These are phyloP conservation scores for Drosophila seguyi DNA, from an alignment of 1,140 invertebrate species.

Conservation along the genomic window DNA sequence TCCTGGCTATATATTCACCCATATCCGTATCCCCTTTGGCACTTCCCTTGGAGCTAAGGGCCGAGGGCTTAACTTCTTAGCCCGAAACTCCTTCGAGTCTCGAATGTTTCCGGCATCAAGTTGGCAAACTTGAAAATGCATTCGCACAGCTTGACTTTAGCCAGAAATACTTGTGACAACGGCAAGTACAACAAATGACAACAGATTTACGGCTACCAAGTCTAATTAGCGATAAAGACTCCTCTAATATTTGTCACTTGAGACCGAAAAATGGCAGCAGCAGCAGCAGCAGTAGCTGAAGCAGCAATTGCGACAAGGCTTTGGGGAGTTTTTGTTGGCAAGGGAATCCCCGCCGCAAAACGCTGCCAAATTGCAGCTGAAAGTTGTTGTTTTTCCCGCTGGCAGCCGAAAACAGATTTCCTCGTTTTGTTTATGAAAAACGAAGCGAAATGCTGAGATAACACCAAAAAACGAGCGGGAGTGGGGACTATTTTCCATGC, in stretches of 20 bases:
- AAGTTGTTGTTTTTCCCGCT: slow-evolving; percentile 63
- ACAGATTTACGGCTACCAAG: slow-evolving; percentile 83
- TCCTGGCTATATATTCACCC: background rate
- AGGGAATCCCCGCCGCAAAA: slow-evolving; percentile 47
- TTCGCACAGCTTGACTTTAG: slow-evolving; percentile 50
- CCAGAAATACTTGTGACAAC: slow-evolving; percentile 16
- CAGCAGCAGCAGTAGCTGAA: slow-evolving; percentile 32
- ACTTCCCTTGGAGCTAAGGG: slow-evolving; percentile 2
- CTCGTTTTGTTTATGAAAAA: slow-evolving; percentile 81
- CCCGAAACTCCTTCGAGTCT: slow-evolving; percentile 60
- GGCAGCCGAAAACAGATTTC: slow-evolving; percentile 77
- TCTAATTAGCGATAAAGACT: slow-evolving; percentile 83
- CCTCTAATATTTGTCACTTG: slow-evolving; percentile 83
- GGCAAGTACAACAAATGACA: slow-evolving; percentile 67
- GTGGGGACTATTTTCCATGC: slow-evolving; percentile 1
- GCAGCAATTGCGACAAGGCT: slow-evolving; percentile 38
- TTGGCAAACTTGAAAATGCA: slow-evolving; percentile 78
- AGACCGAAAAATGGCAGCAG: slow-evolving; percentile 73
- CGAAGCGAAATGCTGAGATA: slow-evolving; percentile 39
- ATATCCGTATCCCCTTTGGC: slow-evolving; percentile 7
- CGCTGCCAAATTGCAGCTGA: slow-evolving; percentile 77
- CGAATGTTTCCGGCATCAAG: slow-evolving; percentile 70
- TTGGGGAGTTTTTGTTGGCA: slow-evolving; percentile 13
- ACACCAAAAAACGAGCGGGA: slow-evolving; percentile 1
- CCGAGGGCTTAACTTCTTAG: slow-evolving; percentile 37